Base-by-base conservation (phyloP, 2,113 vertebrate species). In the Piaya cayana region DNA sequence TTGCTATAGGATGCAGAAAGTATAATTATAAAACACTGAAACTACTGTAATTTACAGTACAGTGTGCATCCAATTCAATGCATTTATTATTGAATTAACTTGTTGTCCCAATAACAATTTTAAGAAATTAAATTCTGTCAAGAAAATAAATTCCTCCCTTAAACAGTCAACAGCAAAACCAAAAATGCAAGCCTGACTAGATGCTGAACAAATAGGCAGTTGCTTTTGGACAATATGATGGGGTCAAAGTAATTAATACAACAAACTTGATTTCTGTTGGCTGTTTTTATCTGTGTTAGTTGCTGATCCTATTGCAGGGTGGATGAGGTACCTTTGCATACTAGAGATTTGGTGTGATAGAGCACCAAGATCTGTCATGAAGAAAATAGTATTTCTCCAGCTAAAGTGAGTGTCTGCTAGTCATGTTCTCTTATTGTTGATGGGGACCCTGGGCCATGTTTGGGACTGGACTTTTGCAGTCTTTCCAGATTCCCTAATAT, bases 11-110 rank as follows among this genome's bases (percentile, higher is more conserved):
- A 97, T 95, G 95, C 96, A 97, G 96, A 53, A 96, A 97, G 96
- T 96, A 96, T 96, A 97, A 95, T 97, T 97, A 95, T 52, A 94
- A 97, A 97, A 85, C 96, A 97, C 98, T 95, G 97, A 80, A 92
- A 81, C 21, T 65, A 12, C 79, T 88, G 32, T 82, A 74, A 80
- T 53, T 91, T 76, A 30, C 0, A 59, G 82, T 78, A 74, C 32
- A 63, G n/a, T 0, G 3, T 69, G n/a, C 37, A 67, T 47, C 62
- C 52, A 30, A 6, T 83, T 70, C 34, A 6, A 60, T 42, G 5
- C 23, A 49, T 52, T 71, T 77, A 52, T 42, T 77, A 29, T 17
- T 75, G 30, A 22, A 67, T 83, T 88, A 49, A 52, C 30, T 53
- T 72, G 7, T 42, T 82, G 37, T 74, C 27, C 21, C 52, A 80